Conservation (phyloP, 2,113 vertebrate genomes). For the Anarhynchus alexandrinus region DNA sequence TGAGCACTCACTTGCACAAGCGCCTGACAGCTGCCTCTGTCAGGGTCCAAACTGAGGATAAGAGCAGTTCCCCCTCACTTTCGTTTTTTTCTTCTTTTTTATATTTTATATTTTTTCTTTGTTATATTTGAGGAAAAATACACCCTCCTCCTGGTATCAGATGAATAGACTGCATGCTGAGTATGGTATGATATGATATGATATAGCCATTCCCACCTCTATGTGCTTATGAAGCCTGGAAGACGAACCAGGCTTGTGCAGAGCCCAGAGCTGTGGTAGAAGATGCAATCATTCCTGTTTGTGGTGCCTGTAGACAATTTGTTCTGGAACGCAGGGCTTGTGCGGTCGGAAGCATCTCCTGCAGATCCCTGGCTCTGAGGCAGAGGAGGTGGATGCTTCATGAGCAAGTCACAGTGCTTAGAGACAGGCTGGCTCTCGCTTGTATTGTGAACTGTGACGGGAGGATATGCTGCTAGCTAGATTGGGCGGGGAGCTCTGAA, state of each 20-base stretch:
- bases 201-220: background rate
- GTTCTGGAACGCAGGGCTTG: background rate
- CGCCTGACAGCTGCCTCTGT: background rate
- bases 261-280: background rate
- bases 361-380: background rate
- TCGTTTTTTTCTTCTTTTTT: background rate
- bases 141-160: background rate
- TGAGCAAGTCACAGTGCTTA: background rate
- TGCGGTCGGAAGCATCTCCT: background rate
- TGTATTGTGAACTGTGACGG: background rate
- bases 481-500: background rate
- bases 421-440: background rate
- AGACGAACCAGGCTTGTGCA: background rate
- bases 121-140: background rate
- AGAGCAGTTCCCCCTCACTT: background rate
- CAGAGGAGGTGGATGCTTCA: background rate
- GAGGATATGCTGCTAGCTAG: background rate
- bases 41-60: background rate
- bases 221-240: background rate
- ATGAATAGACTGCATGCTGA: background rate
- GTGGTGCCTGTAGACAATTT: background rate
- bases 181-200: background rate
- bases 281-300: background rate
- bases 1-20: background rate
- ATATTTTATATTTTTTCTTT: too few species aligned